Evolutionary conservation across 2,113 vertebrate species (phyloP), one percentile per base, ranked within the genome.

Genomic region (Carassius gibelio): DNA sequence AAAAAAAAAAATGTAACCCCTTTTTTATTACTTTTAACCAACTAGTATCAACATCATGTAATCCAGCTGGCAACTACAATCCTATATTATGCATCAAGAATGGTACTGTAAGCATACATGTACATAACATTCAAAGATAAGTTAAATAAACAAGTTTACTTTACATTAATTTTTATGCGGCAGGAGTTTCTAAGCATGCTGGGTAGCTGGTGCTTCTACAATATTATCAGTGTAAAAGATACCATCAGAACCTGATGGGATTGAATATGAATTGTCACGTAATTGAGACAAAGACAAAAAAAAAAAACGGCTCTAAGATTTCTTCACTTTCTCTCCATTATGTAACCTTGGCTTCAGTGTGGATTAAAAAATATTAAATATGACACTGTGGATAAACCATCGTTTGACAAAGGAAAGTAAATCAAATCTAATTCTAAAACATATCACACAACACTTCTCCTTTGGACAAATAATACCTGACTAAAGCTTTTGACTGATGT

Each of bases 391-490:
- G 76, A 38, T 78, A 78, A 78, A 78, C 17, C 55, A 13, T 78
- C 55, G 38, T 13, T 57, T 78, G 52, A 61, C 76, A 78, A 42
- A 78, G 10, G 34, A 61, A n/a, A 61, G 30, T 42, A 23, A 61
- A 61, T 78, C 76, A 78, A 61, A 42, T 78, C 76, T 61, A 42
- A 78, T 61, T 42, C 55, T 61, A 78, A 78, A 19, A 78, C 55
- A 59, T 42, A 75, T 48, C 52, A 61, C 55, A 57, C 30, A 61
- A 38, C 10, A 1, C 30, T 59, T 80, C n/a, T 80, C 77, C 77
- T 80, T 64, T 80, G 59, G 59, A 59, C 59, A 80, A 45, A 62
- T 80, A 80, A 80, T 80, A 64, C 77, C 59, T 80, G n/a, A 80
- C 59, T 80, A 64, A 80, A 80, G 77, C 77, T 45, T 48, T 80